Evolutionary conservation across 2,113 vertebrate species (phyloP), one percentile per base, ranked within the genome.

Genomic region (Cavia porcellus): DNA sequence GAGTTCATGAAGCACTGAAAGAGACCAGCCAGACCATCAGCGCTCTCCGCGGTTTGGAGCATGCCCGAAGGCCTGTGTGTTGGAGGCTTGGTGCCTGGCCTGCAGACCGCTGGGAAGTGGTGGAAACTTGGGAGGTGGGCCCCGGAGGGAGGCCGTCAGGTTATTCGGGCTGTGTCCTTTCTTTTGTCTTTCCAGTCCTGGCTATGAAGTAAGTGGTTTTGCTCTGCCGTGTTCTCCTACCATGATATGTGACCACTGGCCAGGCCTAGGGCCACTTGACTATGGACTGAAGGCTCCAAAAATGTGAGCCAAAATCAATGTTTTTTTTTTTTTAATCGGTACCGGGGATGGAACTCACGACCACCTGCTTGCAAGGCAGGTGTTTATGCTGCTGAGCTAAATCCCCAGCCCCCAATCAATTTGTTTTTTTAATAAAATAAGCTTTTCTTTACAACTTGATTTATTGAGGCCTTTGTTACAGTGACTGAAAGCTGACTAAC

Each of bases 1-100:
- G 99, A 99, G 99, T 99, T 99, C 99, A 99, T 99, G 98, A 99
- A 99, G 98, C 99, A 99, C 99, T 99, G 98, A 38, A 88, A 93
- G 97, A 97, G 92, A 97, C 25, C 94, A 35, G 85, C 74, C 47
- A 74, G 92, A 94, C 1, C 4, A 1, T 96, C 38, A 90, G 77
- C 0, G 5, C 24, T 0, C 10, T 19, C 61, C 47, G 24, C 1
- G 19, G 64, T 22, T 82, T 38, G 6, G 70, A 75, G 61, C 52
- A 50, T 25, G 22, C 61, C 64, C 32, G 52, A 15, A 52, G 72
- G 57, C 62, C 32, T 13, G 28, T 64, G 20, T n/a, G 19, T 55
- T n/a, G 22, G 68, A 30, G n/a, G 50, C 68, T 30, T 74, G 22
- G 24, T 64, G n/a, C 57, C 35, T 11, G n/a, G 42, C 28, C 25